These are phyloP conservation scores for Electrona antarctica DNA, from an alignment of 2,113 vertebrate genomes.

Conservation along the genomic window DNA sequence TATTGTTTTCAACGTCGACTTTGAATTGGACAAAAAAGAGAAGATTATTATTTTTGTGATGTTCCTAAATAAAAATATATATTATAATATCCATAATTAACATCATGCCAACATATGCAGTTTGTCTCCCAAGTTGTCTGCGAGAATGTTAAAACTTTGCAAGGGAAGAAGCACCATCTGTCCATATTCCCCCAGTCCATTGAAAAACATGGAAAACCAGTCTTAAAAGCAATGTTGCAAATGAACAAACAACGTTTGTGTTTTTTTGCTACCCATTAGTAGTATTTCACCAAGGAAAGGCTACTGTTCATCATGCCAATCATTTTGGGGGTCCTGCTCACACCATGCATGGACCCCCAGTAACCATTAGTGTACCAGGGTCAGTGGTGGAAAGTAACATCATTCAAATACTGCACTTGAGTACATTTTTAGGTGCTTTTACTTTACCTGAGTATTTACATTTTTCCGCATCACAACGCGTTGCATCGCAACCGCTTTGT, in stretches of 20 bases:
- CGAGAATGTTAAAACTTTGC: neutral
- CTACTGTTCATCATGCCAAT: conserved; percentile 57
- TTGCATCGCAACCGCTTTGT: too few relatives aligned
- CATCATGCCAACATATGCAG: neutral
- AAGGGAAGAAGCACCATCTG: too few relatives aligned
- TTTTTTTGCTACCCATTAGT: conserved; percentile 14
- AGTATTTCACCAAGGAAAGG: conserved; percentile 54
- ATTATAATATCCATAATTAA: neutral
- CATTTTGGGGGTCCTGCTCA: conserved; percentile 25
- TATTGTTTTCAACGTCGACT: neutral
- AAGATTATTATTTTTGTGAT: conserved; percentile 1
- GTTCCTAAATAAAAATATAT: conserved; percentile 46
- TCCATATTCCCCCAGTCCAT: too few relatives aligned
- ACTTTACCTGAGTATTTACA: too few relatives aligned
- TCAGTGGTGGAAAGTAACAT: too few relatives aligned
- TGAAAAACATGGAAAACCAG: too few relatives aligned
- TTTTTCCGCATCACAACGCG: too few relatives aligned
- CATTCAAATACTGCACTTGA: too few relatives aligned
- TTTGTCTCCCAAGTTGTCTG: neutral
- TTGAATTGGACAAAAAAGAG: conserved; percentile 2
- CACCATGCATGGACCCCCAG: neutral
- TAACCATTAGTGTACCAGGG: too few relatives aligned
- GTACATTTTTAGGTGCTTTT: too few relatives aligned
- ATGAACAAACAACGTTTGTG: conserved; percentile 17
- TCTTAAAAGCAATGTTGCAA: neutral